phyloP scores from a whole-genome alignment of 2,113 vertebrate genomes.

The Ornithorhynchus anatinus region DNA sequence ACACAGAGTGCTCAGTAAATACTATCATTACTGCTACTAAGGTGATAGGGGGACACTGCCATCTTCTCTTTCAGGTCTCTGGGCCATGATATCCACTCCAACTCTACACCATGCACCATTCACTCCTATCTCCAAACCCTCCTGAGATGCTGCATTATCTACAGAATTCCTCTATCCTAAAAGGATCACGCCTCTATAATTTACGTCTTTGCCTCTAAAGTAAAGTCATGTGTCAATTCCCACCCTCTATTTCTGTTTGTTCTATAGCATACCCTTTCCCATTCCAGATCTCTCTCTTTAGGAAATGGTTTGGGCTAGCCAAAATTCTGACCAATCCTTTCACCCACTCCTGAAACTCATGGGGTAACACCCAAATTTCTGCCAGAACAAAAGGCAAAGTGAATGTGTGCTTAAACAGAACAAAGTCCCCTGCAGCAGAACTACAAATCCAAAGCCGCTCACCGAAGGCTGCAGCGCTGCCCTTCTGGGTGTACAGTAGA shows the following conservation, averaged over 20 bases:
- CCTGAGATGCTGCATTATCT: too few species aligned
- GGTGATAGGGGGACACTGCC: too few species aligned
- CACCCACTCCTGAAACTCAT: not conserved
- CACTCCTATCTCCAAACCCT: too few species aligned
- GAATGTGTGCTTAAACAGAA: constrained; percentile 6
- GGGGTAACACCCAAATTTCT: not conserved
- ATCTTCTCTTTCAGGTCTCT: too few species aligned
- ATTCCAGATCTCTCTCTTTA: not conserved
- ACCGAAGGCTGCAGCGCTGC: not conserved
- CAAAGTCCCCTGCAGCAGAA: not conserved
- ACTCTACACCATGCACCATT: too few species aligned
- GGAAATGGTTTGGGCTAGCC: not conserved
- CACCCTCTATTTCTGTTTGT: not conserved
- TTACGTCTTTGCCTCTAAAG: not conserved
- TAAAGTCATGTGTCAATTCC: not conserved
- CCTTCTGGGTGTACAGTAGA: too few species aligned
- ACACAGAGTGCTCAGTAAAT: too few species aligned
- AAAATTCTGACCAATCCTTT: not conserved
- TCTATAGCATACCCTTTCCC: not conserved
- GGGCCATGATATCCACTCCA: too few species aligned
- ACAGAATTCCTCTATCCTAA: too few species aligned
- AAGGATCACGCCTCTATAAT: too few species aligned
- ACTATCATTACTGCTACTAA: too few species aligned
- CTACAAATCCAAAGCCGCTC: not conserved
- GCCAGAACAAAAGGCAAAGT: constrained; percentile 15